These are phyloP conservation scores for Ophion slaviceki DNA, from an alignment of 2,888 invertebrate genomes.

Conservation along the genomic window DNA sequence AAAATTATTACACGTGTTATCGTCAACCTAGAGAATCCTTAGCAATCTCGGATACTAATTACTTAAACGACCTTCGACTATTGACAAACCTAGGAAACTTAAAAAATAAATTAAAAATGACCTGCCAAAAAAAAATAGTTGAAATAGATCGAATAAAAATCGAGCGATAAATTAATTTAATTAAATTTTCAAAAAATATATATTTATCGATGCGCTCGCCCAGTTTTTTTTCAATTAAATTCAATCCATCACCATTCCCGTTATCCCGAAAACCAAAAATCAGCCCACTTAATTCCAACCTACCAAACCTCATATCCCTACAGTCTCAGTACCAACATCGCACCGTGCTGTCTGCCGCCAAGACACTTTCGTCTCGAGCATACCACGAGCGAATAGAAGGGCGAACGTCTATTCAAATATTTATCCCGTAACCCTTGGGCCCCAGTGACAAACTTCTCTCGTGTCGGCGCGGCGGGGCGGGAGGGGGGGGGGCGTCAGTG, in stretches of 20 bases:
- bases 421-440: conserved; percentile 3
- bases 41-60: too few species aligned
- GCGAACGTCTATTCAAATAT: conserved; percentile 19
- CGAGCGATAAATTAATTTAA: too few species aligned
- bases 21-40: too few species aligned
- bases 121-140: too few species aligned
- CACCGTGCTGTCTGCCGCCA: too few species aligned
- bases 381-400: too few species aligned
- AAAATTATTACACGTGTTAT: too few species aligned
- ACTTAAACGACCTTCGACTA: too few species aligned
- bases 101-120: too few species aligned
- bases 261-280: not conserved
- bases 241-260: not conserved
- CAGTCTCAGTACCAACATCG: not conserved
- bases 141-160: too few species aligned
- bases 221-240: not conserved
- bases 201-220: not conserved
- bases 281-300: not conserved
- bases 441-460: conserved; percentile 2
- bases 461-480: not conserved
- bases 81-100: too few species aligned
- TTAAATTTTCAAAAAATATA: too few species aligned
- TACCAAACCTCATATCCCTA: not conserved
- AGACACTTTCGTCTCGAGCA: not conserved
- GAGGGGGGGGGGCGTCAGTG: conserved; percentile 22